Conservation (phyloP, 2,113 vertebrate genomes). For the Thalassoma bifasciatum region DNA sequence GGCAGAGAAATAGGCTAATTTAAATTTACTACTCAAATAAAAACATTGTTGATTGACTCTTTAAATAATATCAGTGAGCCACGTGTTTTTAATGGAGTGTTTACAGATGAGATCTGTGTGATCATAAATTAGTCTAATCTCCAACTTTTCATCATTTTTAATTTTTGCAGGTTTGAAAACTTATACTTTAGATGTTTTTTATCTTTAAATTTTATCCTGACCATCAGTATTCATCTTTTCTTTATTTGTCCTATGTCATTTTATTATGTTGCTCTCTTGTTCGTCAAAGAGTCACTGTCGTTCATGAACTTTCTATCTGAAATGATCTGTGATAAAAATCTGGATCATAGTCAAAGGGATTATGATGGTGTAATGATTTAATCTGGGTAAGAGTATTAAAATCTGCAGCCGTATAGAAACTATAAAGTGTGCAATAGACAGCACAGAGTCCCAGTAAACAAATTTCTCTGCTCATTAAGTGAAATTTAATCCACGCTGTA, state of each 20-base stretch:
- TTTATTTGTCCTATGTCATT: not conserved
- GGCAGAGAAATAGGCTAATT: too few relatives aligned
- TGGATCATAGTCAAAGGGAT: not conserved
- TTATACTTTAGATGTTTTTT: too few relatives aligned
- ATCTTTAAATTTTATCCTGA: too few relatives aligned
- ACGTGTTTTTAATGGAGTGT: too few relatives aligned
- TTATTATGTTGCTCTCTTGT: not conserved
- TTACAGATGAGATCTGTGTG: too few relatives aligned
- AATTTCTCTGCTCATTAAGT: slow-evolving; percentile 32
- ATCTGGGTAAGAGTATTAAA: not conserved
- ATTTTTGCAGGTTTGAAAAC: too few relatives aligned
- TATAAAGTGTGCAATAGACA: not conserved
- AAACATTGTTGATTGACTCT: too few relatives aligned
- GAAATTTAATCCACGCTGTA: slow-evolving; percentile 3
- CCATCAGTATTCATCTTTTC: too few relatives aligned
- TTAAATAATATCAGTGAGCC: too few relatives aligned
- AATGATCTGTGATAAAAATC: not conserved
- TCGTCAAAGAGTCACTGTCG: not conserved
- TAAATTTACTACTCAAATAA: too few relatives aligned
- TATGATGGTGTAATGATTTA: slow-evolving; percentile 4
- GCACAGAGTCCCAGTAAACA: not conserved
- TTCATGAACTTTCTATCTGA: not conserved
- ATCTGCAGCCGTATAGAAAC: not conserved
- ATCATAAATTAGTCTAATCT: too few relatives aligned
- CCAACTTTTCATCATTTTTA: too few relatives aligned